Evolutionary conservation across 2,113 vertebrate species (phyloP), one percentile per base, ranked within the genome.

Genomic region (Euleptes europaea): DNA sequence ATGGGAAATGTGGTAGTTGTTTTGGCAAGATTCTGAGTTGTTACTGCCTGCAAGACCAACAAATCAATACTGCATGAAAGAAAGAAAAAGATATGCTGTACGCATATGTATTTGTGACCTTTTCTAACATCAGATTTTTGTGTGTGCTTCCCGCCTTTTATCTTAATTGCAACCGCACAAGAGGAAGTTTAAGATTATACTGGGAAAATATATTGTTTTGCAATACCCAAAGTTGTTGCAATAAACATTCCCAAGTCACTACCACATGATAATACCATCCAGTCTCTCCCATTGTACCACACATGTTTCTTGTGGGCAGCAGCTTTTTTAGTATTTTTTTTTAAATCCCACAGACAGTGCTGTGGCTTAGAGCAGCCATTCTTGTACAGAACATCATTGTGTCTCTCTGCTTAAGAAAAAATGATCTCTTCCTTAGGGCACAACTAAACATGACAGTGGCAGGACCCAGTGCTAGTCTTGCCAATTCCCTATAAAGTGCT

Each of bases 1-100:
- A 51, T 66, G 65, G 74, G 51, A 84, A 84, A 40, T 84, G 73
- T 51, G 60, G 82, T 67, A 4, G 54, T 74, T 84, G 33, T 84
- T 76, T 75, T 84, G 73, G 60, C 82, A 76, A 76, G 73, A 67
- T 1, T 47, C 82, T 44, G 57, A 67, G 60, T 40, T 84, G 73
- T 67, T 83, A 83, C 74, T 67, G 82, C 49, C 44, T 66, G 75
- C 23, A 51, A 51, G 9, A 67, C 73, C 73, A 67, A 51, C 72
- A 84, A 67, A 84, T 84, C 73, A 84, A 84, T 84, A 67, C 78
- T 49, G 42, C 19, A 7, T 10, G 51, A 33, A n/a, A 76, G 49
- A 35, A 42, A 67, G 57, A 12, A 11, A 51, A 4, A 28, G 11
- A 76, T 21, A 84, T 51, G n/a, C 33, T 51, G 44, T 49, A 38